Evolutionary conservation across 2,113 vertebrate genomes (phyloP).

Genomic region (Oplegnathus fasciatus): DNA sequence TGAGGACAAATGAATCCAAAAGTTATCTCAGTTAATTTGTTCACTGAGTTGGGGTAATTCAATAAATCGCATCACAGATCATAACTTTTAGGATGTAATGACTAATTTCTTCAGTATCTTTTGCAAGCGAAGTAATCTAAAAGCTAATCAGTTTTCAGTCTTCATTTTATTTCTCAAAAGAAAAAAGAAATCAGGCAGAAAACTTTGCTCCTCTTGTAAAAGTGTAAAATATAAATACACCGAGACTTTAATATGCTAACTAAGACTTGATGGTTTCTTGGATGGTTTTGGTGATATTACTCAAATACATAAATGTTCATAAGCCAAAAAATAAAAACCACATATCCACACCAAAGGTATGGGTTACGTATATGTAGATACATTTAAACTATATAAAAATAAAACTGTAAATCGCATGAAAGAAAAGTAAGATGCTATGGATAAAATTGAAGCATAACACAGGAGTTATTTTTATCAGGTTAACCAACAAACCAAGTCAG

Average conservation of each 20-base stretch:
- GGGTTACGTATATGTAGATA: neutral
- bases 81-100: constrained; percentile 60
- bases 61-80: constrained; percentile 75
- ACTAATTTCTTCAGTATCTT: constrained; percentile 52
- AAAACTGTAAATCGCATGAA: neutral
- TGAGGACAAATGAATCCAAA: constrained; percentile 44
- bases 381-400: neutral
- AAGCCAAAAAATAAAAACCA: neutral
- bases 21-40: constrained; percentile 54
- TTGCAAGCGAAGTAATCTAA: constrained; percentile 43
- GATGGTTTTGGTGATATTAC: constrained; percentile 2
- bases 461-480: too few relatives aligned
- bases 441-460: too few relatives aligned
- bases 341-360: neutral
- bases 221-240: constrained; percentile 27
- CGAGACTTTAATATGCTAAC: constrained; percentile 24
- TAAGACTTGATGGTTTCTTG: neutral
- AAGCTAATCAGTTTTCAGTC: constrained; percentile 58
- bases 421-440: too few relatives aligned
- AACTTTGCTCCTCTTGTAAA: constrained; percentile 20
- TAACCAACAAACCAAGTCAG: neutral
- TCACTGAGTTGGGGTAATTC: constrained; percentile 63
- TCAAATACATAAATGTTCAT: neutral
- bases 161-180: constrained; percentile 37
- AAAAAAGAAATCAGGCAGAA: constrained; percentile 59